Evolutionary conservation across 1,140 invertebrate species (phyloP), one percentile per base, ranked within the genome.

Genomic region (Ostrea edulis): DNA sequence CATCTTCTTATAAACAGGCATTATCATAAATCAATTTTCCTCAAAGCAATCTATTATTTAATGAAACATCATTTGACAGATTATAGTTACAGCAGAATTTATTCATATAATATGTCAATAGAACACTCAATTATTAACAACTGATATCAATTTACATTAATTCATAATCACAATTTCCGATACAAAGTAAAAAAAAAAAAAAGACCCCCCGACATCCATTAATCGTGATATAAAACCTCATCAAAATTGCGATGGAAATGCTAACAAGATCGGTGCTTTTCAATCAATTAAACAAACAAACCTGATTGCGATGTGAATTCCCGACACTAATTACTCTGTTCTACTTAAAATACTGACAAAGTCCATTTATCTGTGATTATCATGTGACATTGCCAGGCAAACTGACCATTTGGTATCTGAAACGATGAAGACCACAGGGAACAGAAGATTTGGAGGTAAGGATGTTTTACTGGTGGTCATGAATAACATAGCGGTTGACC

Each of bases 201-300:
- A 25, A 71, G 9, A 71, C 68, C 65, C 17, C 25, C 65, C 25
- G 29, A 29, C 68, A 71, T 71, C n/a, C 22, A 71, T 29, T 35
- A 12, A 12, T 71, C 22, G 68, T n/a, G 14, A 71, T 29, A 71
- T 35, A 71, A 71, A 29, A 71, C 68, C 29, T 71, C 12, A 71
- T 71, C 68, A 71, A 71, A 71, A 71, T 12, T 71, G 68, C 22
- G 25, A 29, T 71, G 22, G n/a, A 71, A 71, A 71, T 25, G 68
- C 22, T 11, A 71, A 71, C 68, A 71, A 71, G 68, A 71, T 71
- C 22, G 29, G 12, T 29, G 68, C 68, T 71, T 58, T 71, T 25
- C 29, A 71, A 71, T 71, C 68, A 71, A 71, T 71, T 71, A 71
- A 71, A 25, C 22, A 71, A 71, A 71, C 68, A 12, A 71, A 3